A percentile compares a stretch with the other conserved stretches of the same genome.
Evolutionary conservation across 2,888 invertebrate species (phyloP).

Genomic region (Stratiomys singularior): DNA sequence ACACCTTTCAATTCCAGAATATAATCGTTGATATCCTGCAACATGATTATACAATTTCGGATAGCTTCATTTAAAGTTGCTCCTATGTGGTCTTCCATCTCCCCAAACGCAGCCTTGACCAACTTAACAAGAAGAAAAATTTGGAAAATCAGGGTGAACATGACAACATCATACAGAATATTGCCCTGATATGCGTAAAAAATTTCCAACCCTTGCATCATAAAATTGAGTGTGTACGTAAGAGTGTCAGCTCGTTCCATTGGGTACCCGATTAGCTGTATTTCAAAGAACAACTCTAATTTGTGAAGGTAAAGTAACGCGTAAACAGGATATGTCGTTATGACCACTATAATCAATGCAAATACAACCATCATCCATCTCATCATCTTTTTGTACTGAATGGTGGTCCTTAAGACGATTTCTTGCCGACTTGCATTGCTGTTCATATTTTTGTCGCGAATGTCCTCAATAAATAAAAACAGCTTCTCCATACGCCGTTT

Average conservation of each 20-base stretch:
- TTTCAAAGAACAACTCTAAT: neutral
- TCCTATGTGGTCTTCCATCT: neutral
- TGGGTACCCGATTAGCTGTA: neutral
- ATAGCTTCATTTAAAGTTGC: neutral
- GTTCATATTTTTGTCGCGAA: too few species aligned
- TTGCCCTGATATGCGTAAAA: neutral
- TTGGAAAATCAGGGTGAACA: neutral
- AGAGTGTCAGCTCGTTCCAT: neutral
- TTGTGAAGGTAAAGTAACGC: neutral
- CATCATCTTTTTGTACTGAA: too few species aligned
- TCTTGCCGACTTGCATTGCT: too few species aligned
- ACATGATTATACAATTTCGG: neutral
- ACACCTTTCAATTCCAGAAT: neutral
- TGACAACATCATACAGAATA: neutral
- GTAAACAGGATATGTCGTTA: neutral
- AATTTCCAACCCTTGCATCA: neutral
- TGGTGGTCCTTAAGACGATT: too few species aligned
- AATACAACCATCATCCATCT: too few species aligned
- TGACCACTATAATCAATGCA: neutral
- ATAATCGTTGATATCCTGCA: neutral
- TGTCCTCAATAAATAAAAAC: too few species aligned
- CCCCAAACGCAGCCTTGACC: neutral
- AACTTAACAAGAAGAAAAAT: neutral
- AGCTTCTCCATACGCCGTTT: too few species aligned
- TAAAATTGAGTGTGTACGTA: neutral